These are phyloP conservation scores for Ochotona curzoniae DNA, from an alignment of 2,113 vertebrate species.

Conservation along the genomic window DNA sequence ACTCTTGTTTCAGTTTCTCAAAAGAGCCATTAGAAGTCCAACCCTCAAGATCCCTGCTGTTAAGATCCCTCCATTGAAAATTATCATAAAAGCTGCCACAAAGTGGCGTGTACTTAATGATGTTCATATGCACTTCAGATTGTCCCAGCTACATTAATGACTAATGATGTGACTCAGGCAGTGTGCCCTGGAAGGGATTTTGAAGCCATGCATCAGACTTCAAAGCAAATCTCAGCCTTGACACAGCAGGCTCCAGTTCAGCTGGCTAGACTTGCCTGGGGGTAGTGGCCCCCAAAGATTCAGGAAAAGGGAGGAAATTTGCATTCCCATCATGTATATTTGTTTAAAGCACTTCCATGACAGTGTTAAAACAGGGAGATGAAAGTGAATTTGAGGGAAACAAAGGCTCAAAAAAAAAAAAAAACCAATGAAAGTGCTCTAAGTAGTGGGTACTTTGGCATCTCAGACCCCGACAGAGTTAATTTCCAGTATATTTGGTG, in stretches of 20 bases:
- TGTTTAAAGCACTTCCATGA: constrained; percentile 46
- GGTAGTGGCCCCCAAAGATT: background rate
- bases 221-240: constrained; percentile 46
- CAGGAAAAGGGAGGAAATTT: background rate
- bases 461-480: background rate
- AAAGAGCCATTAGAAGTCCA: constrained; percentile 54
- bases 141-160: constrained; percentile 54
- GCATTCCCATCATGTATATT: background rate
- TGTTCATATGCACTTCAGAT: constrained; percentile 32
- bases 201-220: constrained; percentile 11
- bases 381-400: constrained; percentile 43
- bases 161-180: constrained; percentile 29
- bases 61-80: constrained; percentile 35
- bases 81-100: constrained; percentile 14
- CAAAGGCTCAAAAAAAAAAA: background rate
- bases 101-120: constrained; percentile 49
- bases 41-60: background rate
- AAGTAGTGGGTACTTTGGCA: background rate
- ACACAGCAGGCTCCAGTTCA: background rate
- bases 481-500: background rate
- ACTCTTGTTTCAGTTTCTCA: constrained; percentile 39
- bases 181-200: constrained; percentile 41
- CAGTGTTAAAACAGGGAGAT: constrained; percentile 57
- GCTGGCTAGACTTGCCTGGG: constrained; percentile 28
- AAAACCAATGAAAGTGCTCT: background rate